These are phyloP conservation scores for Heterocephalus glaber DNA, from an alignment of 2,113 vertebrate genomes.

Conservation along the genomic window DNA sequence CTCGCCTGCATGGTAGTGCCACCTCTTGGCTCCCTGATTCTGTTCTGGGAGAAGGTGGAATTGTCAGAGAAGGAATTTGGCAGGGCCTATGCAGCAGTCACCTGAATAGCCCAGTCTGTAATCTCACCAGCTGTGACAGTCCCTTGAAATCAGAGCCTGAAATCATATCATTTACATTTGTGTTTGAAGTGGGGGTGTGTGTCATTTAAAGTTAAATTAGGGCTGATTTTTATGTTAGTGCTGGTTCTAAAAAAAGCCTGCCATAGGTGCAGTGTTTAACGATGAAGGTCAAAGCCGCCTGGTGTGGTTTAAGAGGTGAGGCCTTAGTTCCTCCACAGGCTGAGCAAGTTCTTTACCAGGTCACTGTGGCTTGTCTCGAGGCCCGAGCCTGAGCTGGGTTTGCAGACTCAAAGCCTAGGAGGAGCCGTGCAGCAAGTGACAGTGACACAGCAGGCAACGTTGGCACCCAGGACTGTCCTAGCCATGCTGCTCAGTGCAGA, in stretches of 20 bases:
- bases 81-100: not conserved
- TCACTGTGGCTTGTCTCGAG: not conserved
- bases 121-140: not conserved
- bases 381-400: not conserved
- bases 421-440: not conserved
- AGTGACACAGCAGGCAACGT: rapidly evolving
- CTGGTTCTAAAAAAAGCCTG: not conserved
- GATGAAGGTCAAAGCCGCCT: not conserved
- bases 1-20: rapidly evolving
- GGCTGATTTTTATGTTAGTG: not conserved
- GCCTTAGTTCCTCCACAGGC: not conserved
- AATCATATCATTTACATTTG: conserved; percentile 10
- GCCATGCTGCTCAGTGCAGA: not conserved
- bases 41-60: not conserved
- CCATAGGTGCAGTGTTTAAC: not conserved
- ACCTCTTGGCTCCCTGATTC: not conserved
- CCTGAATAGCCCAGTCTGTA: not conserved
- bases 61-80: not conserved
- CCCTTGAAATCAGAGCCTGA: conserved; percentile 23
- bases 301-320: not conserved
- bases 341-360: not conserved
- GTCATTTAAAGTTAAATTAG: not conserved
- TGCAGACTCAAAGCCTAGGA: not conserved
- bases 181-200: not conserved
- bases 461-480: not conserved